These are phyloP conservation scores for Platycheirus albimanus DNA, from an alignment of 2,888 invertebrate genomes.

Conservation along the genomic window DNA sequence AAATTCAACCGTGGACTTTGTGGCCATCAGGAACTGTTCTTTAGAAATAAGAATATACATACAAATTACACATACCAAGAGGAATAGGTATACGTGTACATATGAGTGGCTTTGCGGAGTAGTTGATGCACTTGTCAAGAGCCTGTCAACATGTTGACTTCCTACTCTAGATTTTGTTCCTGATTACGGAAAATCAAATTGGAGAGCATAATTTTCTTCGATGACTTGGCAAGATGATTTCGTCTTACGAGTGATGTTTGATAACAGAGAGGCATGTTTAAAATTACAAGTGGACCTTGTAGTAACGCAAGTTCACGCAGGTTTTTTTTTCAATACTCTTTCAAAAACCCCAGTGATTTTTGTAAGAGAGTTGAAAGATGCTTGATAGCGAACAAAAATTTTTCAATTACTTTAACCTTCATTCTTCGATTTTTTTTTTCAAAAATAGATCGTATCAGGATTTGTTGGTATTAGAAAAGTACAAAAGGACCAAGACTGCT, in stretches of 20 bases:
- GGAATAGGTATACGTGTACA: not conserved
- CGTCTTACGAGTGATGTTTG: slow-evolving; percentile 1
- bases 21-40: slow-evolving; percentile 27
- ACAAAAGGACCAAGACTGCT: too few species aligned
- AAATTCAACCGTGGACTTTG: slow-evolving; percentile 33
- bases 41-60: slow-evolving; percentile 11
- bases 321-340: too few species aligned
- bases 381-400: too few species aligned
- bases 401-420: too few species aligned
- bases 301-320: not conserved
- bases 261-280: slow-evolving; percentile 13
- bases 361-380: too few species aligned
- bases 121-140: slow-evolving; percentile 70
- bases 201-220: slow-evolving; percentile 21
- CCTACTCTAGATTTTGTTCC: slow-evolving; percentile 66
- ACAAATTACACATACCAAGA: too few species aligned
- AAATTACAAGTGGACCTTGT: slow-evolving; percentile 25
- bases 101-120: slow-evolving; percentile 26
- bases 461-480: too few species aligned
- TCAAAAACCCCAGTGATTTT: too few species aligned
- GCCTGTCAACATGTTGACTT: slow-evolving; percentile 70
- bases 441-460: too few species aligned
- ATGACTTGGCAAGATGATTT: slow-evolving; percentile 31
- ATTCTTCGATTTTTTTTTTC: too few species aligned
- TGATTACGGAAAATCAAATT: slow-evolving; percentile 41